phyloP scores from a whole-genome alignment of 2,113 vertebrate species.

The Hemibagrus wyckioides region DNA sequence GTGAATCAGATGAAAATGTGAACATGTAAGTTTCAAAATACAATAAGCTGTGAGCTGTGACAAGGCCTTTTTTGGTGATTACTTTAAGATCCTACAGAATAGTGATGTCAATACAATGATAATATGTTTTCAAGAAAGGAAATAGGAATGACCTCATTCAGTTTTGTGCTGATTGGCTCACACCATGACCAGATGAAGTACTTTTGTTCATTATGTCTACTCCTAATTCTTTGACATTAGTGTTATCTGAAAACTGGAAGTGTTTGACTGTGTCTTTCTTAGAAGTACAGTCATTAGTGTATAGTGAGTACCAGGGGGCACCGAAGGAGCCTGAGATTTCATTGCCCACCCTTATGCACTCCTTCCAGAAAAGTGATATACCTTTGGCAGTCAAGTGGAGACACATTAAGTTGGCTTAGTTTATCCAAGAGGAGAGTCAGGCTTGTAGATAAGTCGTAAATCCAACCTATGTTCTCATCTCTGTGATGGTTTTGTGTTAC shows the following conservation, averaged over 20 bases:
- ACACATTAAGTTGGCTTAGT: not conserved
- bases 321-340: not conserved
- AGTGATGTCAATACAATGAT: not conserved
- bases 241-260: not conserved
- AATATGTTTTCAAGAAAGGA: not conserved
- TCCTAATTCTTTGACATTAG: not conserved
- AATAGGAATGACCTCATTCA: not conserved
- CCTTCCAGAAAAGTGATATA: not conserved
- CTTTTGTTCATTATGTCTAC: too few species aligned
- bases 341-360: not conserved
- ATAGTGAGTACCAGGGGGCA: not conserved
- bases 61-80: not conserved
- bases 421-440: not conserved
- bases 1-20: not conserved
- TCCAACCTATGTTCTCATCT: not conserved
- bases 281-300: not conserved
- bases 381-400: too few species aligned
- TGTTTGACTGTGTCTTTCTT: not conserved
- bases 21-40: not conserved
- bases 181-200: too few species aligned
- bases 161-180: not conserved
- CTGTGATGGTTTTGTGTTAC: not conserved
- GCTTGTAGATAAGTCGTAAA: not conserved
- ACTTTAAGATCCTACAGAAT: not conserved
- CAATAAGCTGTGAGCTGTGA: not conserved